phyloP scores from a whole-genome alignment of 1,140 invertebrate species.

The Penaeus chinensis region DNA sequence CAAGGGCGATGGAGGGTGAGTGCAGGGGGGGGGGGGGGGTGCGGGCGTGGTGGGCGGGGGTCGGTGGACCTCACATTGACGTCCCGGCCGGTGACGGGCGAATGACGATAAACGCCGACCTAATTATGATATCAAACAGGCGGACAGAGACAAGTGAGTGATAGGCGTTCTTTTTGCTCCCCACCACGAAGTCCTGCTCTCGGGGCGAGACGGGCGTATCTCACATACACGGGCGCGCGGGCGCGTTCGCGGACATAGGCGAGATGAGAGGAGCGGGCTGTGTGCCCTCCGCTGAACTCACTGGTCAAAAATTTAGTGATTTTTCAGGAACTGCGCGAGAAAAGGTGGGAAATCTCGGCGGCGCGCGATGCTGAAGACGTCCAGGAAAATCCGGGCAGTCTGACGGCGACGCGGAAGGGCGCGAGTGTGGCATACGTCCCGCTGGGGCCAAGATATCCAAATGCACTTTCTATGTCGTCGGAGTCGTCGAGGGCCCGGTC shows the following conservation, averaged over 20 bases:
- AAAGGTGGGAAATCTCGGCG: not conserved
- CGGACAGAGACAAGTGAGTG: constrained; percentile 37
- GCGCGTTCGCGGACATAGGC: too few species aligned
- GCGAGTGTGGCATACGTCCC: constrained; percentile 2
- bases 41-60: not conserved
- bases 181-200: not conserved
- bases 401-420: constrained; percentile 5
- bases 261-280: too few species aligned
- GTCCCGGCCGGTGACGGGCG: constrained; percentile 27
- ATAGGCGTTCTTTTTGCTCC: constrained; percentile 12
- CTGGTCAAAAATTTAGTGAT: too few species aligned
- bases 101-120: constrained; percentile 47
- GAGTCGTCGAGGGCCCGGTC: constrained; percentile 20
- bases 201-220: not conserved
- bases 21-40: not conserved
- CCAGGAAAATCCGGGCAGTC: not conserved
- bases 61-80: constrained; percentile 29
- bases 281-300: too few species aligned
- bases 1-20: not conserved
- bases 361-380: not conserved
- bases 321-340: not conserved
- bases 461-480: constrained; percentile 55
- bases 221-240: too few species aligned
- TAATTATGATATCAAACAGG: constrained; percentile 54
- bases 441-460: constrained; percentile 36